A percentile compares a stretch with the other conserved stretches of the same genome.
phyloP scores from a whole-genome alignment of 2,888 invertebrate species.

The Lasioglossum calceatum region DNA sequence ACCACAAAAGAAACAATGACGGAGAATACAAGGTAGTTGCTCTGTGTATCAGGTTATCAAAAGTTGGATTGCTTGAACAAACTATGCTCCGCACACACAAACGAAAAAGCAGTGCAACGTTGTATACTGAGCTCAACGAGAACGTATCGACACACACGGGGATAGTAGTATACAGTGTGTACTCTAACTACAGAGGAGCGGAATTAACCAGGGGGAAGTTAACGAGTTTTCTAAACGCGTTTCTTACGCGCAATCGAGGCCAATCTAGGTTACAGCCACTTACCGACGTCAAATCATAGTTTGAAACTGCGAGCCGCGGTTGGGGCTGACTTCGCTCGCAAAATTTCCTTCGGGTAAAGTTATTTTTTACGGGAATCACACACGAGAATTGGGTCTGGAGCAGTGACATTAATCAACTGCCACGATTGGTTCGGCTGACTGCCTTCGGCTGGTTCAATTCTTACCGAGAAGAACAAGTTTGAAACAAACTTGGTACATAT shows the following conservation, averaged over 20 bases:
- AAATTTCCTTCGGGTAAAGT: conserved; percentile 7
- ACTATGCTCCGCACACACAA: background rate
- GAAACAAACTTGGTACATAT: background rate
- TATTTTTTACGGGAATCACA: background rate
- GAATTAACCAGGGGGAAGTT: conserved; percentile 39
- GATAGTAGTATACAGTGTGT: background rate
- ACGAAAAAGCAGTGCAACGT: conserved; percentile 23
- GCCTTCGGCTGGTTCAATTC: background rate
- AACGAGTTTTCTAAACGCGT: conserved; percentile 47
- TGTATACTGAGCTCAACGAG: background rate
- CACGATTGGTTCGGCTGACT: too few relatives aligned
- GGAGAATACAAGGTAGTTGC: background rate
- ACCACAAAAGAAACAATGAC: background rate
- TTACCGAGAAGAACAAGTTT: background rate
- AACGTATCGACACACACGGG: background rate
- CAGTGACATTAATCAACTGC: background rate
- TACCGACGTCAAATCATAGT: conserved; percentile 16
- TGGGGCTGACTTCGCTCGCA: background rate
- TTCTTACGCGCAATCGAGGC: conserved; percentile 42
- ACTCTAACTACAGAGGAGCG: conserved; percentile 28
- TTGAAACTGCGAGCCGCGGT: background rate
- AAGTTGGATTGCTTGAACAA: background rate
- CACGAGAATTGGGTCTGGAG: background rate
- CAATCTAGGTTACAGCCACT: conserved; percentile 35
- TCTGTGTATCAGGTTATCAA: background rate